Conservation (phyloP, 2,888 invertebrate species). For the Aradus depressus region DNA sequence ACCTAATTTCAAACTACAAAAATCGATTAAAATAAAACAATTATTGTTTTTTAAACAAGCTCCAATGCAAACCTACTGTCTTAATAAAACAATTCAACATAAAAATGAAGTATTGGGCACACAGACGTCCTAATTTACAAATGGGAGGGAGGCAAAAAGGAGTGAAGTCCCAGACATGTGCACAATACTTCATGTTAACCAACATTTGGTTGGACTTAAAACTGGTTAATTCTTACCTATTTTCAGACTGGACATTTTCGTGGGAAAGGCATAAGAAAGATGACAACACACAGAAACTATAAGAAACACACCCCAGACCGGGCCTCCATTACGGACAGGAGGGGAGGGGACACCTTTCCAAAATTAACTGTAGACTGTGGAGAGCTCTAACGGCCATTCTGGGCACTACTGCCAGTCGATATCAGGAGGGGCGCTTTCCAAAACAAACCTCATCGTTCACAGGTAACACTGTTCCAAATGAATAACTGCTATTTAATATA, state of each 20-base stretch:
- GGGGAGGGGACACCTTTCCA: background rate
- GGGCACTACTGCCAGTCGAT: no score
- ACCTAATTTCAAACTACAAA: background rate
- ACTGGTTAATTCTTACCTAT: conserved; percentile 30
- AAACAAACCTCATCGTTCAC: no score
- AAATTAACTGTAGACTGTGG: conserved; percentile 2
- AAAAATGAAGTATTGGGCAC: background rate
- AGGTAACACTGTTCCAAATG: no score
- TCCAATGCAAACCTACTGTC: background rate
- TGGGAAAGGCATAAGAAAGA: conserved; percentile 28
- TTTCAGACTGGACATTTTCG: conserved; percentile 34
- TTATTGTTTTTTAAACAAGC: background rate
- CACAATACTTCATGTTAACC: conserved; percentile 1
- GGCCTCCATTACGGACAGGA: conserved; percentile 10
- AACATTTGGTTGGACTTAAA: background rate
- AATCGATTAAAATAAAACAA: background rate
- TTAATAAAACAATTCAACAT: background rate
- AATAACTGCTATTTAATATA: no score
- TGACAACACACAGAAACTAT: conserved; percentile 7
- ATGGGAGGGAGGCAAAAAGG: background rate
- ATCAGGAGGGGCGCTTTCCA: no score
- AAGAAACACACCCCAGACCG: conserved; percentile 17
- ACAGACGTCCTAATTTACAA: background rate
- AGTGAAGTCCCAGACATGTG: background rate
- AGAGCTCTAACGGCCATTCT: background rate